phyloP scores from a whole-genome alignment of 2,113 vertebrate genomes.

The Myotis lucifugus region DNA sequence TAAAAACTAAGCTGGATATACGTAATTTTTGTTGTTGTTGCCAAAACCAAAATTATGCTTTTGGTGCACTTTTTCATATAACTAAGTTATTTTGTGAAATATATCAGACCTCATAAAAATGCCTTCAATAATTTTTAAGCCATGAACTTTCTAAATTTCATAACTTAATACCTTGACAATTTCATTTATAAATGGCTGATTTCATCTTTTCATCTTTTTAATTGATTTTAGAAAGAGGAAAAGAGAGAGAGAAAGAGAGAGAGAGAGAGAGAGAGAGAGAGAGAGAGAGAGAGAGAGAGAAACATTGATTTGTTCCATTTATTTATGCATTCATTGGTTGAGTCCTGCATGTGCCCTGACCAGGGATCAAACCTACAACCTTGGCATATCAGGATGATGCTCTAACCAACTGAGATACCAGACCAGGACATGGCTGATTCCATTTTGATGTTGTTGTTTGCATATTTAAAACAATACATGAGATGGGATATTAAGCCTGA shows the following conservation, averaged over 20 bases:
- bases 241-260: neutral
- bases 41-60: neutral
- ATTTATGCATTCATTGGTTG: neutral
- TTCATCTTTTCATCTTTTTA: constrained; percentile 36
- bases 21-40: neutral
- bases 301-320: neutral
- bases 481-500: neutral
- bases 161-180: constrained; percentile 26
- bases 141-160: constrained; percentile 38
- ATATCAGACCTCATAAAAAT: constrained; percentile 21
- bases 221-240: neutral
- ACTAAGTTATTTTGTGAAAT: constrained; percentile 11
- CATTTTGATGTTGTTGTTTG: constrained; percentile 47
- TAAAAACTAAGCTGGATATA: neutral
- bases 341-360: neutral
- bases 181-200: constrained; percentile 30
- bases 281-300: neutral
- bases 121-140: neutral
- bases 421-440: neutral
- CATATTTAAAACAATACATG: constrained; percentile 12
- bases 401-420: neutral
- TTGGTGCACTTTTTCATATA: neutral
- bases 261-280: no score
- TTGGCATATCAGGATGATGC: neutral
- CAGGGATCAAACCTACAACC: neutral